Evolutionary conservation across 2,888 invertebrate genomes (phyloP), one percentile per base, ranked within the genome.

Genomic region (Platycnemis pennipes): DNA sequence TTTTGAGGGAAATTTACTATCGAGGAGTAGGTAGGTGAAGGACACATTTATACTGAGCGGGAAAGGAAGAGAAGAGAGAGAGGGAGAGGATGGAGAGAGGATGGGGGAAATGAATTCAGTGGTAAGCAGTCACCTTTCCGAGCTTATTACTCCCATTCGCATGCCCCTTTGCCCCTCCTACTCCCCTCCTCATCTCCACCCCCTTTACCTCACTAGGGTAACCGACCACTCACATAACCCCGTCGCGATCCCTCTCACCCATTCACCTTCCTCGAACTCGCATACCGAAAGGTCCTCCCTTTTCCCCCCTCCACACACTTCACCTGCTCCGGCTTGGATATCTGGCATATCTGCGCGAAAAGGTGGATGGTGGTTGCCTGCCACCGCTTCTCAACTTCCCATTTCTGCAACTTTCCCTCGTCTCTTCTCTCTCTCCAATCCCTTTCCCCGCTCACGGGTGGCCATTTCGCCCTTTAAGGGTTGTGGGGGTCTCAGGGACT

Each of bases 91-190:
- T 4, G 77, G 37, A 37, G 7, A 37, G 69, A n/a, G 77, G 37
- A 37, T 11, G 31, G 13, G 77, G 77, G 37, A 77, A 77, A 77
- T 77, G 77, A 77, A 77, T 77, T 37, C 77, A 77, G 77, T 37
- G 13, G 37, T 22, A 31, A 7, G 77, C 77, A 37, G 77, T 37
- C 77, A 77, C 77, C 77, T 77, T 77, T 77, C 77, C 11, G 11
- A 77, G 77, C 37, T 31, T 77, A 77, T 77, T 77, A 77, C 77
- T 77, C 77, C 77, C 77, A 37, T 37, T 77, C 31, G 77, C 77
- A 77, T 37, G 26, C 37, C 31, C 22, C n/a, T n/a, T 77, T 13
- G 11, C 31, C 26, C 8, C 31, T 1, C 69, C 63, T 63, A 26
- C 26, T 26, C 63, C 77, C 5, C 16, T 1, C 49, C 13, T 16